Percentiles rank a stretch among this genome's conserved stretches.
These are phyloP conservation scores for Pseudoips prasinana DNA, from an alignment of 2,888 invertebrate species.

Conservation along the genomic window DNA sequence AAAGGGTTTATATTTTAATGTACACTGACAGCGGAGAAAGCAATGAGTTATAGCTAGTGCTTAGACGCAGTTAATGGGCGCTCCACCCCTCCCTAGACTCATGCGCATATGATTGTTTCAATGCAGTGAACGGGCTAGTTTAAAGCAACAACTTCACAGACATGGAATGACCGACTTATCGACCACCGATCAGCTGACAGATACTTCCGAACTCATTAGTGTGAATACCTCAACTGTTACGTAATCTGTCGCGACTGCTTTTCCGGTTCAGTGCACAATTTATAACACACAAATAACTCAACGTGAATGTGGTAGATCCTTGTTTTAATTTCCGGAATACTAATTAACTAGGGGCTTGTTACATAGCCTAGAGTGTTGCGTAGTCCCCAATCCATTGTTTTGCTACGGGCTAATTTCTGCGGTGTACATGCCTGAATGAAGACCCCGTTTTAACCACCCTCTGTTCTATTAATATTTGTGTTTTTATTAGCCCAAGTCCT, in stretches of 20 bases:
- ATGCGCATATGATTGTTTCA: slow-evolving; percentile 4
- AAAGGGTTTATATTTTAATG: slow-evolving; percentile 36
- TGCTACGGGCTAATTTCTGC: slow-evolving; percentile 40
- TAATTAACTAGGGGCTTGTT: slow-evolving; percentile 15
- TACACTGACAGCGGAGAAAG: slow-evolving; percentile 27
- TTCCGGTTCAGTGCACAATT: slow-evolving; percentile 3
- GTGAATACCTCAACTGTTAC: slow-evolving; percentile 16
- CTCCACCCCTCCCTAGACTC: slow-evolving; percentile 13
- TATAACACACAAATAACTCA: neutral
- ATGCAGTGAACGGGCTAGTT: slow-evolving; percentile 8
- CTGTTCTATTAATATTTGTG: slow-evolving; percentile 19
- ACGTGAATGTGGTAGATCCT: too few relatives aligned
- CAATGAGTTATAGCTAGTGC: slow-evolving; percentile 26
- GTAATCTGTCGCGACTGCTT: slow-evolving; percentile 15
- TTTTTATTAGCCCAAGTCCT: slow-evolving; percentile 21
- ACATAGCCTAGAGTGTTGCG: slow-evolving; percentile 16
- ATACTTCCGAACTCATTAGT: slow-evolving; percentile 26
- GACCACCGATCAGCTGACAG: slow-evolving; percentile 14
- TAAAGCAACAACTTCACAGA: slow-evolving; percentile 10
- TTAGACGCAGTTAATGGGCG: slow-evolving; percentile 19
- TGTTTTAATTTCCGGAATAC: slow-evolving; percentile 22
- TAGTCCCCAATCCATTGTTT: slow-evolving; percentile 35
- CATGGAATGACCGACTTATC: slow-evolving; percentile 19
- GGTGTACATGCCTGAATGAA: slow-evolving; percentile 35
- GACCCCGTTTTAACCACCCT: slow-evolving; percentile 33